These are phyloP conservation scores for Philereme transversata DNA, from an alignment of 2,888 invertebrate genomes.

Conservation along the genomic window DNA sequence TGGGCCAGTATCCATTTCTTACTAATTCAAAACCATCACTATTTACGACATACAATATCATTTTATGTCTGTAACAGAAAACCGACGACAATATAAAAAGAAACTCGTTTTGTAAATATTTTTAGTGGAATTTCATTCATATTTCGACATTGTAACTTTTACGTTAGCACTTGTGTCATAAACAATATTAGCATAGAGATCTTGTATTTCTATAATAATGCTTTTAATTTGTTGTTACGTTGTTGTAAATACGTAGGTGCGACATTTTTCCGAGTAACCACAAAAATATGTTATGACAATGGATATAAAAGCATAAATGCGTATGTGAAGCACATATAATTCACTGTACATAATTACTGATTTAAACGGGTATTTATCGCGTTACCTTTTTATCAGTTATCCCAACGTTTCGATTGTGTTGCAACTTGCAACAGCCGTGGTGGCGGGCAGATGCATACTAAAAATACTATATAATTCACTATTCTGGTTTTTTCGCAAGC, in stretches of 20 bases:
- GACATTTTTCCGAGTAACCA: neutral
- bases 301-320: no score
- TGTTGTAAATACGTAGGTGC: neutral
- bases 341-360: no score
- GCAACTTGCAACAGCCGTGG: no score
- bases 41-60: slow-evolving; percentile 34
- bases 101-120: slow-evolving; percentile 33
- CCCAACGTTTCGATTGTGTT: no score
- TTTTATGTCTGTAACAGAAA: slow-evolving; percentile 32
- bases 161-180: slow-evolving; percentile 20
- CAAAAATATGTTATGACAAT: no score
- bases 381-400: no score
- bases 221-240: slow-evolving; percentile 1
- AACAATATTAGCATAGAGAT: slow-evolving; percentile 14
- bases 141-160: slow-evolving; percentile 30
- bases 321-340: no score
- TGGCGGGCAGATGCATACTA: no score
- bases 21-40: slow-evolving; percentile 30
- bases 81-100: slow-evolving; percentile 20
- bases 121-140: slow-evolving; percentile 39
- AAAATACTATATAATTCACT: no score
- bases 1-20: slow-evolving; percentile 2
- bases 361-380: no score
- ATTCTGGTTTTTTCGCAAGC: no score
- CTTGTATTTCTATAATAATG: slow-evolving; percentile 1